These are phyloP conservation scores for Ectropis crepuscularia DNA, from an alignment of 2,888 invertebrate species.

Conservation along the genomic window DNA sequence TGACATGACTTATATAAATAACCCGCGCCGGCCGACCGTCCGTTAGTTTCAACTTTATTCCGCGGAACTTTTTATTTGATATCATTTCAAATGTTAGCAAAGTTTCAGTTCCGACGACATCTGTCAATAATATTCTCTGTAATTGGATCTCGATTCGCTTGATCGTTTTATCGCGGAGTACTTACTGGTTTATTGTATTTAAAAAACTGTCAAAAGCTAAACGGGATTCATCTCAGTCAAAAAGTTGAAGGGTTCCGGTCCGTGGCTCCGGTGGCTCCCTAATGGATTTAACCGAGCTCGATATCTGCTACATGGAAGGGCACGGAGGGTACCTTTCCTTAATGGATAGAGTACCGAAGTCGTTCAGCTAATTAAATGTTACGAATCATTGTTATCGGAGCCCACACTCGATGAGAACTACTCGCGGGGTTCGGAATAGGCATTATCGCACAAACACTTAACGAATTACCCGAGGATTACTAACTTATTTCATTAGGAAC, in stretches of 20 bases:
- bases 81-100: conserved; percentile 48
- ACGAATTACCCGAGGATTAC: conserved; percentile 76
- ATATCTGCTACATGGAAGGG: conserved; percentile 11
- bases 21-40: conserved; percentile 58
- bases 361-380: conserved; percentile 38
- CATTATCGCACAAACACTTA: conserved; percentile 70
- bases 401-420: conserved; percentile 47
- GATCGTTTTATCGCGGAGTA: conserved; percentile 8
- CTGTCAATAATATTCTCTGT: conserved; percentile 28
- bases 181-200: conserved; percentile 21
- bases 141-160: conserved; percentile 18
- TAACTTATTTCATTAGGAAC: conserved; percentile 79
- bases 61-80: conserved; percentile 56
- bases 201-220: conserved; percentile 6
- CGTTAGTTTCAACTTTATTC: conserved; percentile 63
- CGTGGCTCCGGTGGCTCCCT: conserved; percentile 1
- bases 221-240: conserved; percentile 1
- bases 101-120: conserved; percentile 43
- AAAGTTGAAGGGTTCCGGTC: conserved; percentile 5
- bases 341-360: conserved; percentile 27
- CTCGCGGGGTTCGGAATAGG: conserved; percentile 56
- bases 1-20: conserved; percentile 79
- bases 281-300: conserved; percentile 20
- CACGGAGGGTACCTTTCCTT: conserved; percentile 12
- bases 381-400: conserved; percentile 43